Base-by-base conservation (phyloP, 2,113 vertebrate genomes). In the Hystrix brachyura region DNA sequence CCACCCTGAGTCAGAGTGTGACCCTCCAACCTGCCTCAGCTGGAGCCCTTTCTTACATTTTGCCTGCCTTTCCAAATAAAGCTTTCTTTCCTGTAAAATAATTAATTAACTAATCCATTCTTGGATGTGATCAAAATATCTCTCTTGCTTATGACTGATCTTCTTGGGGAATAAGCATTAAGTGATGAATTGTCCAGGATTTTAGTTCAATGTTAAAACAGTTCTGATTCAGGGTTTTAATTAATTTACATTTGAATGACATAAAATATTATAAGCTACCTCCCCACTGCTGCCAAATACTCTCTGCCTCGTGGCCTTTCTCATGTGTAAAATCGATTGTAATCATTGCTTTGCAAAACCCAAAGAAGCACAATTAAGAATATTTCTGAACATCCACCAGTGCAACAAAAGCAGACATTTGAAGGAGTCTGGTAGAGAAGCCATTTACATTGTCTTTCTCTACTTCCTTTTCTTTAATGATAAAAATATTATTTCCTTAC, bases 201-300 rank as follows among this genome's bases (percentile, higher is more conserved):
- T 46, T 96, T 76, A 94, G 48, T 55, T 87, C 62, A 90, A 32
- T 79, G 46, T 90, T 80, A 87, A 97, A 87, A 69, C 11, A 74
- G 53, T 69, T 85, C 48, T 93, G 38, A 87, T 64, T 8, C 79
- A 62, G 1, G 14, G 7, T 83, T 86, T 86, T 91, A 93, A 80
- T 74, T 80, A 82, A 91, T 93, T 95, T 15, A 48, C 19, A 62
- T 67, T 82, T 90, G 38, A 91, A 62, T 87, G 43, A 48, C 43
- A 76, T 69, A 67, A 65, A 94, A 94, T 81, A 71, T 38, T 59
- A 91, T 48, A 62, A 89, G 76, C 14, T 59, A 65, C 46, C 23
- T 74, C 27, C 38, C 48, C 55, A 27, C 29, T 71, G 18, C 64
- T 21, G 80, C 71, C 55, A 84, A 87, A 55, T 25, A 92, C 8